Base-by-base conservation (phyloP, 1,140 invertebrate species). In the Drosophila sproati region DNA sequence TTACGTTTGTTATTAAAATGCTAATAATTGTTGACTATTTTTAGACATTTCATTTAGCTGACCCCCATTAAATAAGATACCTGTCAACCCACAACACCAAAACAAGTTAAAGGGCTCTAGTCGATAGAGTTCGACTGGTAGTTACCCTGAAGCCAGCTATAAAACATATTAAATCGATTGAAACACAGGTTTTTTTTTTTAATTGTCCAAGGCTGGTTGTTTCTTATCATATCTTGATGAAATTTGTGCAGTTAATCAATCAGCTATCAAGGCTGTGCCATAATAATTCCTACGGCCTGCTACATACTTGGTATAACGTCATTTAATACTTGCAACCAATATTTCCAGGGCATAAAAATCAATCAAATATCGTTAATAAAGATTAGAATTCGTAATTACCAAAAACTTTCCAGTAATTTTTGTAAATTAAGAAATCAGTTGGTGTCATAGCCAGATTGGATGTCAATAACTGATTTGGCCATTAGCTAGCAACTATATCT, bases 21-120 rank as follows among this genome's bases (percentile, higher is more conserved):
- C 34, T 39, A 50, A 62, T 48, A 60, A 48, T 48, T 48, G 31
- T 10, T 48, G 8, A 28, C 4, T 60, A 60, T 60, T 48, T 48
- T 48, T 60, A 56, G 28, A 0, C 2, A 43, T 43, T 54, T 54
- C 34, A 5, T 20, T 7, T 10, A 32, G 31, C 7, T 59, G 56
- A 59, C 56, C 41, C 1, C 39, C 12, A 34, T 60, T 8, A 60
- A 47, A 48, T 35, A 48, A 48, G 2, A 12, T 35, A 52, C 50
- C 32, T 34, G 32, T 52, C 10, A n/a, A 43, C 3, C 4, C n/a
- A n/a, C n/a, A 43, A 4, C 39, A 5, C 10, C 10, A n/a, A 43
- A 10, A 20, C 20, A 20, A 20, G 20, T 20, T 0, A 20, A 20
- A 20, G 20, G 20, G 20, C 20, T 20, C 20, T 1, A 0, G 20